Conservation (phyloP, 1,140 invertebrate genomes). For the Apis cerana region DNA sequence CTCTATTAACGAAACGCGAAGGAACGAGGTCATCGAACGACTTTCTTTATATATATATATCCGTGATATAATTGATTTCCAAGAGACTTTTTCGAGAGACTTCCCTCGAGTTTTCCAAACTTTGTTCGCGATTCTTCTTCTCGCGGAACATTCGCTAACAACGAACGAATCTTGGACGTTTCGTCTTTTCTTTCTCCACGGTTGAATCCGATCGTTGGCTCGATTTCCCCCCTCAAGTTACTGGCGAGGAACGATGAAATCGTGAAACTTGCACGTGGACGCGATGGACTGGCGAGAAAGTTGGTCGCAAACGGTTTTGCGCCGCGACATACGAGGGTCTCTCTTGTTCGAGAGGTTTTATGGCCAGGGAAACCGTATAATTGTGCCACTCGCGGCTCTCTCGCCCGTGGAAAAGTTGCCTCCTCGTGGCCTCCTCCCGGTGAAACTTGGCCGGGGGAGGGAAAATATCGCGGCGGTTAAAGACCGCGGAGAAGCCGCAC, state of each 20-base stretch:
- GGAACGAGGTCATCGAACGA: too few species aligned
- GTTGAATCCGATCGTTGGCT: too few species aligned
- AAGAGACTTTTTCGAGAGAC: background rate
- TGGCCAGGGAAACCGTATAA: slow-evolving; percentile 53
- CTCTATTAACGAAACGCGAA: too few species aligned
- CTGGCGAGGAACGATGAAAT: too few species aligned
- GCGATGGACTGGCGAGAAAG: slow-evolving; percentile 1
- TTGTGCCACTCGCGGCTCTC: slow-evolving; percentile 42
- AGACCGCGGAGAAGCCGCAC: slow-evolving; percentile 35
- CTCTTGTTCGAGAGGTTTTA: slow-evolving; percentile 34
- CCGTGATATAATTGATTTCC: too few species aligned
- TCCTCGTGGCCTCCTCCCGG: slow-evolving; percentile 21
- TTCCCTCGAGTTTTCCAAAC: background rate
- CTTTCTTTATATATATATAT: too few species aligned
- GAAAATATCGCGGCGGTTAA: slow-evolving; percentile 49
- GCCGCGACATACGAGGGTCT: slow-evolving; percentile 1
- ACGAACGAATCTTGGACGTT: slow-evolving; percentile 42
- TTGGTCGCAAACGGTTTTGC: slow-evolving; percentile 47
- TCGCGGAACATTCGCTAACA: slow-evolving; percentile 64
- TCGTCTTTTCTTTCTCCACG: too few species aligned
- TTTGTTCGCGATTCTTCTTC: slow-evolving; percentile 19
- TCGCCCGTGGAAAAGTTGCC: slow-evolving; percentile 45
- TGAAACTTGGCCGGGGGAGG: slow-evolving; percentile 30
- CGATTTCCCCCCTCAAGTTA: too few species aligned
- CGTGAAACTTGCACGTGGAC: background rate